These are phyloP conservation scores for Tenthredo livida DNA, from an alignment of 2,888 invertebrate species.

Conservation along the genomic window DNA sequence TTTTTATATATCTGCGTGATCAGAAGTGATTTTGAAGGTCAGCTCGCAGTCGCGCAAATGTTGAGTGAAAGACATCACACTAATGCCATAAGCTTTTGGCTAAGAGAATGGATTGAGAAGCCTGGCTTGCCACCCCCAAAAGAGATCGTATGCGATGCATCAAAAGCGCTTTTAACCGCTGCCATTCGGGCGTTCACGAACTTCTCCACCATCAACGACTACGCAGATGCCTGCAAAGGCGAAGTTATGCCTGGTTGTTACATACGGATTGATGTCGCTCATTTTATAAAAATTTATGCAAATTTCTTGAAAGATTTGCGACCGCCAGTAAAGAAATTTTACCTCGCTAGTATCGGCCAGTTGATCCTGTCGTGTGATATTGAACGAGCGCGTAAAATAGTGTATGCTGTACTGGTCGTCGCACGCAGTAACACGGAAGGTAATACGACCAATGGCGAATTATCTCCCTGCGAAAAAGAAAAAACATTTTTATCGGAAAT, in stretches of 20 bases:
- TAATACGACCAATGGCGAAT: not conserved
- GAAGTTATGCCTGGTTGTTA: slow-evolving; percentile 46
- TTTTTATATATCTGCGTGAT: slow-evolving; percentile 55
- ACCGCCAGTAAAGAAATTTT: not conserved
- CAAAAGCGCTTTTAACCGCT: slow-evolving; percentile 13
- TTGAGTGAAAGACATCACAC: slow-evolving; percentile 56
- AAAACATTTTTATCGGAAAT: not conserved
- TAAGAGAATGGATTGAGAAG: slow-evolving; percentile 53
- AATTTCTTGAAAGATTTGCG: slow-evolving; percentile 24
- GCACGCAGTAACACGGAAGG: slow-evolving; percentile 47
- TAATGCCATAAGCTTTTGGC: slow-evolving; percentile 55
- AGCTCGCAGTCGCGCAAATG: slow-evolving; percentile 56
- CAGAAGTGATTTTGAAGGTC: slow-evolving; percentile 15
- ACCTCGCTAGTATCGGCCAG: slow-evolving; percentile 33
- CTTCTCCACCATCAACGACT: slow-evolving; percentile 52
- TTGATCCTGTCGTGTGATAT: not conserved
- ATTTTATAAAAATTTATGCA: slow-evolving; percentile 54
- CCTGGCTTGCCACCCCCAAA: slow-evolving; percentile 42
- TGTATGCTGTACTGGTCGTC: slow-evolving; percentile 9
- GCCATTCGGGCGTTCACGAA: slow-evolving; percentile 48
- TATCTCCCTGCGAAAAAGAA: not conserved
- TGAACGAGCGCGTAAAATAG: not conserved
- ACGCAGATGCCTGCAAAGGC: slow-evolving; percentile 50
- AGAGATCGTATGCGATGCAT: slow-evolving; percentile 25
- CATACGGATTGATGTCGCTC: slow-evolving; percentile 55